Evolutionary conservation across 2,888 invertebrate species (phyloP).

Genomic region (Leucozona laternaria): DNA sequence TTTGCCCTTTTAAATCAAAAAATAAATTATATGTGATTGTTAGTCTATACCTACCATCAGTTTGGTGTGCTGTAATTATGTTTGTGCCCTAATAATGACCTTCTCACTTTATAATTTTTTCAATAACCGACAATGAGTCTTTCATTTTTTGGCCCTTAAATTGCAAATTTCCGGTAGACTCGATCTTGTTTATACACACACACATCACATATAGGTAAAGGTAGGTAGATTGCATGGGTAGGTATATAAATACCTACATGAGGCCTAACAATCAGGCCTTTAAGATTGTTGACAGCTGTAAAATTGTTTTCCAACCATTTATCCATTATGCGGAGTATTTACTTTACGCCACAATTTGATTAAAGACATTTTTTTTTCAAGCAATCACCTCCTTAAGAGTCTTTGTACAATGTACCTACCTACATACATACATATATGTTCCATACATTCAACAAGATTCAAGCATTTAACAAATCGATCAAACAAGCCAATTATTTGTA

Average conservation of each 20-base stretch:
- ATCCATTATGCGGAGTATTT: not conserved
- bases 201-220: not conserved
- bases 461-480: constrained; percentile 37
- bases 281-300: constrained; percentile 21
- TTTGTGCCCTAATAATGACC: not conserved
- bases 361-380: constrained; percentile 21
- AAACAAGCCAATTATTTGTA: constrained; percentile 36
- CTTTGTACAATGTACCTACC: not conserved
- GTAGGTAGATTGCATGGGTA: no score
- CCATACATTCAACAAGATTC: constrained; percentile 10
- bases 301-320: constrained; percentile 11
- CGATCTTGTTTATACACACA: not conserved
- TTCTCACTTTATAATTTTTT: constrained; percentile 3
- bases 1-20: not conserved
- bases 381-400: not conserved
- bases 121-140: not conserved
- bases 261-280: not conserved
- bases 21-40: not conserved
- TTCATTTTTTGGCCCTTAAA: constrained; percentile 1
- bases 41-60: not conserved
- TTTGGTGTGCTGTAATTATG: not conserved
- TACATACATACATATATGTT: no score
- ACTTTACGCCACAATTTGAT: constrained; percentile 18
- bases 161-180: constrained; percentile 20
- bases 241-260: no score